Base-by-base conservation (phyloP, 2,797 vertebrate species). In the Chaunax sp. region DNA sequence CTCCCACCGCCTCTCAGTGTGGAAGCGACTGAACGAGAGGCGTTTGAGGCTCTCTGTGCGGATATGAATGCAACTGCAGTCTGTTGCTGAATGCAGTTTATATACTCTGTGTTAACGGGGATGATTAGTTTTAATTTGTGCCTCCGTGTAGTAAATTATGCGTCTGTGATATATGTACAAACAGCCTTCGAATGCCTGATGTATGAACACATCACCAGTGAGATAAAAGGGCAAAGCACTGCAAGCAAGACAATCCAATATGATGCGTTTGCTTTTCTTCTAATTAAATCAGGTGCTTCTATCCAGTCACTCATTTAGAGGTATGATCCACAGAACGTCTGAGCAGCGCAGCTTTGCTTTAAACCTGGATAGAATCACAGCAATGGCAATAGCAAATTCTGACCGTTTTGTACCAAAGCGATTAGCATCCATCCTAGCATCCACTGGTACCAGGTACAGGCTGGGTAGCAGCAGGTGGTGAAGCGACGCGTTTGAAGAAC, bases 71-170 rank as follows among this genome's bases (percentile, higher is more conserved):
- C 77, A 75, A 69, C 60, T 55, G 75, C 67, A 51, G 59, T 60
- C 40, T 64, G 47, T 47, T n/a, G 1, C 45, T 1, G 49, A 68
- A 64, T 23, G 40, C 53, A 37, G 37, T 80, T 79, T 44, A 70
- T 66, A 77, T 13, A 50, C 73, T 53, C 19, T 0, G 59, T 12
- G 58, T 64, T 74, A 72, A 79, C 78, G 53, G 45, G n/a, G 49
- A 77, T 69, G 60, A 84, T 89, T 79, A 57, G 37, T 68, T 84
- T 80, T 80, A 47, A 87, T 87, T 77, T 69, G 69, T 11, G 26
- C 57, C 50, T 74, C 55, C 10, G 7, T 49, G 37, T 20, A 19
- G 50, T 68, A 37, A 72, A 68, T 61, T 46, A 45, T 16, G 33
- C 6, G 33, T 64, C 41, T 62, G 25, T 52, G 26, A 73, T 51